phyloP scores from a whole-genome alignment of 2,888 invertebrate species.

The Philereme transversata region DNA sequence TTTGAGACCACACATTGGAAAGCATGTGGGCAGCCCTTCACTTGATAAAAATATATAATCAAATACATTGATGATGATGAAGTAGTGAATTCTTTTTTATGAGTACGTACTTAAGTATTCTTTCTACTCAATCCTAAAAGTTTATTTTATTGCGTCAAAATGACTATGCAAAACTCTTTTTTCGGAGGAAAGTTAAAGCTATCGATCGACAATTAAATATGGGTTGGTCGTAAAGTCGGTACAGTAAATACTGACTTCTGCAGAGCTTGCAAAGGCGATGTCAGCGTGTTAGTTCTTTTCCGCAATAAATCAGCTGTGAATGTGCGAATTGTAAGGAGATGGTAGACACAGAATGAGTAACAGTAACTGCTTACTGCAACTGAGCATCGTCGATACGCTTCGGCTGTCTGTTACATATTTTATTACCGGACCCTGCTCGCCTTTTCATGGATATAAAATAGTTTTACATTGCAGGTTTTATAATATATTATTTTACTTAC shows the following conservation, averaged over 20 bases:
- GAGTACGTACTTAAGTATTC: too few relatives aligned
- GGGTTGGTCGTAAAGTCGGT: conserved; percentile 68
- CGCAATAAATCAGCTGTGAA: conserved; percentile 70
- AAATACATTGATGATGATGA: too few relatives aligned
- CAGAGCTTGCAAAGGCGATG: conserved; percentile 55
- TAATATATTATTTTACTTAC: too few relatives aligned
- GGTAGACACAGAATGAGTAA: conserved; percentile 37
- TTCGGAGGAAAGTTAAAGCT: conserved; percentile 39
- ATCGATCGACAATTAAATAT: conserved; percentile 68
- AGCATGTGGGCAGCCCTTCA: too few relatives aligned
- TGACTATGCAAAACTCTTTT: conserved; percentile 26
- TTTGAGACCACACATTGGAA: too few relatives aligned
- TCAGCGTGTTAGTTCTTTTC: conserved; percentile 60
- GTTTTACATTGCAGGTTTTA: too few relatives aligned
- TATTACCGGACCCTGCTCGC: conserved; percentile 5
- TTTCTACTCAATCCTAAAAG: conserved; percentile 4
- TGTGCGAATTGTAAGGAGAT: conserved; percentile 60
- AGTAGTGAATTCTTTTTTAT: too few relatives aligned
- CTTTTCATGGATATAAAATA: too few relatives aligned
- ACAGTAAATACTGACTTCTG: conserved; percentile 57
- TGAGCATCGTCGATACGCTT: conserved; percentile 57
- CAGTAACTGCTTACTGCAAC: conserved; percentile 45
- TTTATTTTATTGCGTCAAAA: conserved; percentile 13
- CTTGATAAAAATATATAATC: too few relatives aligned
- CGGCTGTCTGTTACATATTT: conserved; percentile 13